Evolutionary conservation across 2,797 vertebrate genomes (phyloP).

Genomic region (Ambastaia sidthimunki): DNA sequence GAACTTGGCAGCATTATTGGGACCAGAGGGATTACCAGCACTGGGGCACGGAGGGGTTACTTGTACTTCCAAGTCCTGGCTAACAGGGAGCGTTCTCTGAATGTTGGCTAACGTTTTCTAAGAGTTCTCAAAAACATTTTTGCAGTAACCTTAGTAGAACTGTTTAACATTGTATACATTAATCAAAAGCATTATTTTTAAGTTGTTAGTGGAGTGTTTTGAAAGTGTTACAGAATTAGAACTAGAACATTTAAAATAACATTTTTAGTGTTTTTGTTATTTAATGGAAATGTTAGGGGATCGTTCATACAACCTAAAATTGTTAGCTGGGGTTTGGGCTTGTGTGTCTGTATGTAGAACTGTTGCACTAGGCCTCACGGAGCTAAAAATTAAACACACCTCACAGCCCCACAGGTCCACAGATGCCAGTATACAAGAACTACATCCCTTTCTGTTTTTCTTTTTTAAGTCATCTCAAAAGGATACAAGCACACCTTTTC

Average conservation of each 20-base stretch:
- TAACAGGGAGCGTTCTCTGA: no score
- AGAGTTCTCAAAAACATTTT: no score
- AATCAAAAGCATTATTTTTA: no score
- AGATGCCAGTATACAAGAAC: constrained; percentile 49
- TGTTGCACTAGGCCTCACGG: constrained; percentile 54
- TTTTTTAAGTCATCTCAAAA: constrained; percentile 37
- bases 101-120: no score
- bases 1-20: constrained; percentile 35
- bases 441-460: constrained; percentile 23
- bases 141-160: no score
- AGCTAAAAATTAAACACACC: constrained; percentile 68
- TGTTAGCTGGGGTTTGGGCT: neutral
- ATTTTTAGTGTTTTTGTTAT: no score
- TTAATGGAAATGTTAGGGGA: no score
- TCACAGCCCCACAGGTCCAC: constrained; percentile 24
- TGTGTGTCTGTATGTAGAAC: constrained; percentile 26
- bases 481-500: constrained; percentile 29
- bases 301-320: no score
- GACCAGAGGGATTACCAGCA: constrained; percentile 68
- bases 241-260: no score
- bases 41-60: constrained; percentile 21
- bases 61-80: constrained; percentile 10
- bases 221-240: no score
- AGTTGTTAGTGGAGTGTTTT: no score
- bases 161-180: no score